These are phyloP conservation scores for Orcinus orca DNA, from an alignment of 2,113 vertebrate species.

Conservation along the genomic window DNA sequence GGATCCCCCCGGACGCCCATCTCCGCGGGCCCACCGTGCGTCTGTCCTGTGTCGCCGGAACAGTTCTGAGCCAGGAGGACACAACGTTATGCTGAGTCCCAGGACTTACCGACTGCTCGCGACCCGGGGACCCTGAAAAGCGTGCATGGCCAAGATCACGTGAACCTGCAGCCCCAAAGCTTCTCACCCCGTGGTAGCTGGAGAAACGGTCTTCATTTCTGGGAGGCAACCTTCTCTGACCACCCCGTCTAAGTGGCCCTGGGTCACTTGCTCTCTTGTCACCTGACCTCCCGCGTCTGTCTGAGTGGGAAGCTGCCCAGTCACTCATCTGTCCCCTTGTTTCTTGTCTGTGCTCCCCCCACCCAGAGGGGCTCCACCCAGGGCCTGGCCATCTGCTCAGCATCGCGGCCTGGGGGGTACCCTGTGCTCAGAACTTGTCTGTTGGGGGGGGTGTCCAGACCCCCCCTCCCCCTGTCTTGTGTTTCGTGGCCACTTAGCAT, in stretches of 20 bases:
- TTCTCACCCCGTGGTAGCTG: neutral
- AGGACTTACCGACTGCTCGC: neutral
- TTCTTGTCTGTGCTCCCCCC: neutral
- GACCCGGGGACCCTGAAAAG: neutral
- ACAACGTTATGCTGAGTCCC: neutral
- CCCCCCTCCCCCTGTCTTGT: neutral
- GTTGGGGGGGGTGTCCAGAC: neutral
- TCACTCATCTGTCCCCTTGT: neutral
- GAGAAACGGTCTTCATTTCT: neutral
- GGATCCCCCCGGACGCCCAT: accelerated
- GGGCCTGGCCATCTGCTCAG: accelerated
- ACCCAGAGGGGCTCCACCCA: accelerated
- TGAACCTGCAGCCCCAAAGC: neutral
- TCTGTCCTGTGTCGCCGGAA: accelerated
- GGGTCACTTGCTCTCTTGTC: neutral
- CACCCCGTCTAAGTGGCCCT: neutral
- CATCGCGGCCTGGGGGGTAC: accelerated
- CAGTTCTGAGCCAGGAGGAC: neutral
- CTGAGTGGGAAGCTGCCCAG: too few relatives aligned
- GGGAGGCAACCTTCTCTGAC: too few relatives aligned
- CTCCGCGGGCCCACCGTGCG: neutral
- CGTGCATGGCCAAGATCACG: accelerated
- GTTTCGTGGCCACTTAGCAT: accelerated
- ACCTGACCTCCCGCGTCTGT: accelerated
- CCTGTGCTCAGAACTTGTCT: neutral